phyloP scores from a whole-genome alignment of 1,140 invertebrate species.

The Xylocopa sonorina region DNA sequence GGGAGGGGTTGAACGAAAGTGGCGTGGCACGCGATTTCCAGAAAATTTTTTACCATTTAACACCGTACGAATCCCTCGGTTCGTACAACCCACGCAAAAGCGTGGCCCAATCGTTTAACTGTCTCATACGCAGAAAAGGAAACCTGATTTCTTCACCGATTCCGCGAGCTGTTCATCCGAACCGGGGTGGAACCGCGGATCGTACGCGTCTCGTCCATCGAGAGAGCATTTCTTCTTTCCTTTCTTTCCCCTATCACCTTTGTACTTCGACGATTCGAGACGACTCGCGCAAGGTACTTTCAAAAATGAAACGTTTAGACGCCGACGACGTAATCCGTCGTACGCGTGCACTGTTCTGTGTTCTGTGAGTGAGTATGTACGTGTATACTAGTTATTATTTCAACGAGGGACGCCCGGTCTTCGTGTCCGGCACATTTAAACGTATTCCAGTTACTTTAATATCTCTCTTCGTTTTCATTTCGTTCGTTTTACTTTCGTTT shows the following conservation, averaged over 20 bases:
- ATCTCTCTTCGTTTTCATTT: conserved; percentile 47
- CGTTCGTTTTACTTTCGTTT: conserved; percentile 63
- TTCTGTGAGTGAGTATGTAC: conserved; percentile 53
- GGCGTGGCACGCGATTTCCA: conserved; percentile 31
- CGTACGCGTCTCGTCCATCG: conserved; percentile 40
- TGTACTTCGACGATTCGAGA: conserved; percentile 66
- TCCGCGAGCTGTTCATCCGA: conserved; percentile 31
- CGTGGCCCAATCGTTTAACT: conserved; percentile 12
- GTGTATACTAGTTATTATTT: conserved; percentile 20
- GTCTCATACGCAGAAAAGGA: conserved; percentile 30
- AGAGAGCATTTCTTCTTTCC: conserved; percentile 19
- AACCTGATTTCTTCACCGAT: conserved; percentile 31
- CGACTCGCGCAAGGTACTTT: conserved; percentile 61
- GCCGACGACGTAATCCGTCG: conserved; percentile 7
- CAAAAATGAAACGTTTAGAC: conserved; percentile 57
- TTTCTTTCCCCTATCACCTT: conserved; percentile 12
- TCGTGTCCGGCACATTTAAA: conserved; percentile 42
- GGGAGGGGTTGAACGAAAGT: conserved; percentile 25
- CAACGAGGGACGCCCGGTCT: conserved; percentile 41
- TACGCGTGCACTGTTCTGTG: conserved; percentile 52
- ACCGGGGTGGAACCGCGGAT: conserved; percentile 53
- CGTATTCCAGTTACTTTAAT: conserved; percentile 39
- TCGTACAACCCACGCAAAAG: conserved; percentile 22
- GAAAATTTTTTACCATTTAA: conserved; percentile 5
- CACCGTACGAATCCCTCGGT: conserved; percentile 25